Evolutionary conservation across 2,113 vertebrate species (phyloP), one percentile per base, ranked within the genome.

Genomic region (Hydrolagus affinis): DNA sequence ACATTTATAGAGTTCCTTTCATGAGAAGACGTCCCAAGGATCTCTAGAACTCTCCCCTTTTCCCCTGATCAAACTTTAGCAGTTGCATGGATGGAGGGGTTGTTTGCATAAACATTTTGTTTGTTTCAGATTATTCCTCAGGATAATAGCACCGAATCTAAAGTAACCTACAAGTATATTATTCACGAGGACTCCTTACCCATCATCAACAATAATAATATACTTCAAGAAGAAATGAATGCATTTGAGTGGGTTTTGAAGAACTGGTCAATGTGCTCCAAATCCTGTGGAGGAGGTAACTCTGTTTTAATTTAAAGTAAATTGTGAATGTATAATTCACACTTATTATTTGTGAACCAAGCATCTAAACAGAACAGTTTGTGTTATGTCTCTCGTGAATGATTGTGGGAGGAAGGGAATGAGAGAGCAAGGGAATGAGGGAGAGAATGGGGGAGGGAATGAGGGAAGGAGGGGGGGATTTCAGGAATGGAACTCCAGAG

Each of bases 231-330:
- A 80, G 97, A 98, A 83, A 86, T 90, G 0, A 93, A 94, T 6
- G 92, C 91, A 0, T 99, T 96, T 0, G 97, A 99, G 89, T 99
- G 97, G 98, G 98, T 97, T 0, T 89, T 99, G 74, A 99, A 98
- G 93, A 99, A 94, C 86, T 99, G 98, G 98, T 98, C 97, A 0
- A 95, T 95, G 0, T 98, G 98, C 77, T 97, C 97, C 88, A 95
- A 95, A 87, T 94, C 96, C 9, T 99, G 98, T 7, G 94, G 95
- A 0, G 96, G 96, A 95, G 98, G 98, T 97, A 94, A 92, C 66
- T 83, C 23, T 83, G 12, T 83, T 25, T 83, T 60, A 68, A 66
- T 32, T 4, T 28, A 8, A 64, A 62, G 14, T 75, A 11, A 75
- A 56, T 56, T 19, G 19, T n/a, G 32, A n/a, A 56, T 17, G 4